phyloP scores from a whole-genome alignment of 2,888 invertebrate genomes.

The Zaprionus obscuricornis region DNA sequence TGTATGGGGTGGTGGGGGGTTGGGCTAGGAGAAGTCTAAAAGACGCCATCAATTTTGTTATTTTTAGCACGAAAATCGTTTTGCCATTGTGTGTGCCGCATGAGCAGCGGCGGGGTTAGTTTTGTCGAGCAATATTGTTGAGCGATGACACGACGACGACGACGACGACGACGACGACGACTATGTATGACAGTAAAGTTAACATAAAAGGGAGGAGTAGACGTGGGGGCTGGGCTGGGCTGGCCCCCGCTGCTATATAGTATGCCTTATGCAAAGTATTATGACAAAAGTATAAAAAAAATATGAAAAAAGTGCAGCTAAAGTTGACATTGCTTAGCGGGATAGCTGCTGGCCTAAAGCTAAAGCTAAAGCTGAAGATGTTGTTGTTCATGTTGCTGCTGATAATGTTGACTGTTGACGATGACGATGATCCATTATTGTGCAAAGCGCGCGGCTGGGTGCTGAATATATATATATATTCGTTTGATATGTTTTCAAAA shows the following conservation, averaged over 20 bases:
- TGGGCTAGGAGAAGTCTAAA: slow-evolving; percentile 17
- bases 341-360: not conserved
- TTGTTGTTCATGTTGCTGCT: not conserved
- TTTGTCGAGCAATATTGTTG: no score
- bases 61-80: slow-evolving; percentile 77
- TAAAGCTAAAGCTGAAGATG: not conserved
- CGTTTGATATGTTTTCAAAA: no score
- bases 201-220: no score
- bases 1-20: not conserved
- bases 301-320: slow-evolving; percentile 26
- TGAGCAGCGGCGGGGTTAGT: slow-evolving; percentile 3
- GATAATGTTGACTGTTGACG: no score
- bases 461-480: no score
- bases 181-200: no score
- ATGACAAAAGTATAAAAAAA: slow-evolving; percentile 14
- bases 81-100: slow-evolving; percentile 53
- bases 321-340: slow-evolving; percentile 15
- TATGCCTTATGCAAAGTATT: slow-evolving; percentile 23
- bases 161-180: no score
- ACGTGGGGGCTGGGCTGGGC: not conserved
- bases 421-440: slow-evolving; percentile 38
- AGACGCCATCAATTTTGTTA: slow-evolving; percentile 73
- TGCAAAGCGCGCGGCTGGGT: slow-evolving; percentile 8
- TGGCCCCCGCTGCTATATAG: not conserved
- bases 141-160: no score